Conservation (phyloP, 1,140 invertebrate genomes). For the Acromyrmex charruanus region DNA sequence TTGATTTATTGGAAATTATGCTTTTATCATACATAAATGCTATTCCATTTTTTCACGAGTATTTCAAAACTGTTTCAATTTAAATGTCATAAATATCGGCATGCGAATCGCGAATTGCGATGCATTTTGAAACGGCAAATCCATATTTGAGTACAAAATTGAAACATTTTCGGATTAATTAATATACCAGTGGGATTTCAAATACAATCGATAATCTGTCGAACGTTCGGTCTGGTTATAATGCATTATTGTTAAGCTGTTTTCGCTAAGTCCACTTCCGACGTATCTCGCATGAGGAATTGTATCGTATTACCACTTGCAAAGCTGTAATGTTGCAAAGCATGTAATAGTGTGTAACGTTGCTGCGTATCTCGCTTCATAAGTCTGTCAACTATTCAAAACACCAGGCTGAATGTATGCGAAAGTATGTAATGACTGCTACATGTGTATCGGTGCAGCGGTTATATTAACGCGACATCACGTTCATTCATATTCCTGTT, state of each 20-base stretch:
- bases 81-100: constrained; percentile 3
- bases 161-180: constrained; percentile 48
- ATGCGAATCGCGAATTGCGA: neutral
- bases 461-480: constrained; percentile 24
- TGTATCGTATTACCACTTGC: constrained; percentile 21
- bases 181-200: constrained; percentile 14
- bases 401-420: neutral
- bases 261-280: constrained; percentile 47
- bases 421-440: constrained; percentile 18
- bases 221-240: constrained; percentile 15
- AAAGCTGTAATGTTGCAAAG: constrained; percentile 15
- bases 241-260: constrained; percentile 22
- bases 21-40: constrained; percentile 14
- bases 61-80: constrained; percentile 33
- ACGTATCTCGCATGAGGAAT: constrained; percentile 44
- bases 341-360: neutral
- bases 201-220: constrained; percentile 34
- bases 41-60: constrained; percentile 9
- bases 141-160: constrained; percentile 1
- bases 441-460: constrained; percentile 5
- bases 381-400: constrained; percentile 37
- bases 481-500: neutral
- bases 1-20: constrained; percentile 37
- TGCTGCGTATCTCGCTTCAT: constrained; percentile 12
- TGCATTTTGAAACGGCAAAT: neutral